Evolutionary conservation across 2,797 vertebrate genomes (phyloP).

Genomic region (Dicrostonyx torquatus): DNA sequence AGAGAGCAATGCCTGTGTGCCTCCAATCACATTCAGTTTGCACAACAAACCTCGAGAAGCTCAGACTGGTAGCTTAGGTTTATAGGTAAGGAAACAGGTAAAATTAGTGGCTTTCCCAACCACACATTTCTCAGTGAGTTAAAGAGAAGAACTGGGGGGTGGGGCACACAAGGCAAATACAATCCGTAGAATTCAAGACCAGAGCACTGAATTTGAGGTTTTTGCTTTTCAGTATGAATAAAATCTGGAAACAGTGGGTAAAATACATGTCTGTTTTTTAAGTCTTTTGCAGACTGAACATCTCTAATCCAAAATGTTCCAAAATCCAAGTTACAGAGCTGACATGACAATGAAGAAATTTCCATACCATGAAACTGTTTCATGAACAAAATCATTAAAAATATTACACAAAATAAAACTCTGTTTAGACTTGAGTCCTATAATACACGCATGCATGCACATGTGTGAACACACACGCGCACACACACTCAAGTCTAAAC

Average conservation of each 20-base stretch:
- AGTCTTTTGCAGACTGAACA: not conserved
- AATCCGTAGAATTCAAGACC: slow-evolving; percentile 25
- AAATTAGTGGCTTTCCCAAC: not conserved
- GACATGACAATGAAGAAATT: not conserved
- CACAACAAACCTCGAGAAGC: slow-evolving; percentile 1
- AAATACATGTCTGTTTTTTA: not conserved
- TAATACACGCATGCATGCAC: not conserved
- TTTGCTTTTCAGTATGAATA: slow-evolving; percentile 34
- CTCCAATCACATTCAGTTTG: not conserved
- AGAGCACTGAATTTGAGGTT: not conserved
- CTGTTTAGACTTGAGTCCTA: not conserved
- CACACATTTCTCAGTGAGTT: not conserved
- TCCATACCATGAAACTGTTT: not conserved
- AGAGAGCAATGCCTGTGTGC: not conserved
- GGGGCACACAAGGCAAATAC: not conserved
- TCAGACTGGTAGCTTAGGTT: not conserved
- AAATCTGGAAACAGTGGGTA: slow-evolving; percentile 45
- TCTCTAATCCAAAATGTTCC: not conserved
- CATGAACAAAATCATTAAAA: not conserved
- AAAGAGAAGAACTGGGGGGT: not conserved
- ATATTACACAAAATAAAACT: not conserved
- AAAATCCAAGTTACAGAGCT: not conserved
- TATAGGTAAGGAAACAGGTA: not conserved
- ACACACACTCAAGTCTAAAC: not conserved
- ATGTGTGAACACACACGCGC: too few species aligned